Evolutionary conservation across 1,140 invertebrate species (phyloP), one percentile per base, ranked within the genome.

Genomic region (Drosophila chauvacae): DNA sequence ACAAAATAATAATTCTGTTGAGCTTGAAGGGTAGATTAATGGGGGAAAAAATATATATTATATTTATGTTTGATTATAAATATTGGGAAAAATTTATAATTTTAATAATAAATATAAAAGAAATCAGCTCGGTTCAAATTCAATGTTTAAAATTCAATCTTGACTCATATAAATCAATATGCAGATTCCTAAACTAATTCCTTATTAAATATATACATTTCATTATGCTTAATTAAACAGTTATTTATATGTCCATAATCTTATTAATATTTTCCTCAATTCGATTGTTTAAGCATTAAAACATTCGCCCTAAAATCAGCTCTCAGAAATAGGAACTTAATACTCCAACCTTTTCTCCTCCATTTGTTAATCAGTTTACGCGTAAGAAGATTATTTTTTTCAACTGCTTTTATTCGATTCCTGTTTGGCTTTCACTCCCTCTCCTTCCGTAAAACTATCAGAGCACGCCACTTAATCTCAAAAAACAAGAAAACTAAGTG

Each of bases 371-470:
- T 28, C 45, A 39, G 23, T 50, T 65, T 28, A 47, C 30, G 10
- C 33, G 5, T 63, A 69, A 69, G 60, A 30, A 20, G 65, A 69
- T 65, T 68, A 66, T 23, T 23, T 30, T 60, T 39, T 35, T 61
- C 16, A 35, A 13, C 20, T 59, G 7, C 14, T 42, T 18, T 16
- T 30, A 57, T 45, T 35, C 41, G 18, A 62, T 41, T 50, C 20
- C 28, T 10, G 18, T n/a, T 42, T 4, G 6, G 28, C 45, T 68
- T 68, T 64, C 59, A n/a, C 56, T 45, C 3, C 63, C 30, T 14
- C 7, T 30, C 18, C 33, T 30, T 50, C 7, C 26, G 7, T 30
- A 26, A 50, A 65, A 51, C 47, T 37, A 65, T 37, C 10, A 14
- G 20, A 51, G 20, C 47, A 51, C 6, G 14, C n/a, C 28, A 35